These are phyloP conservation scores for Columba livia DNA, from an alignment of 2,113 vertebrate genomes.

Conservation along the genomic window DNA sequence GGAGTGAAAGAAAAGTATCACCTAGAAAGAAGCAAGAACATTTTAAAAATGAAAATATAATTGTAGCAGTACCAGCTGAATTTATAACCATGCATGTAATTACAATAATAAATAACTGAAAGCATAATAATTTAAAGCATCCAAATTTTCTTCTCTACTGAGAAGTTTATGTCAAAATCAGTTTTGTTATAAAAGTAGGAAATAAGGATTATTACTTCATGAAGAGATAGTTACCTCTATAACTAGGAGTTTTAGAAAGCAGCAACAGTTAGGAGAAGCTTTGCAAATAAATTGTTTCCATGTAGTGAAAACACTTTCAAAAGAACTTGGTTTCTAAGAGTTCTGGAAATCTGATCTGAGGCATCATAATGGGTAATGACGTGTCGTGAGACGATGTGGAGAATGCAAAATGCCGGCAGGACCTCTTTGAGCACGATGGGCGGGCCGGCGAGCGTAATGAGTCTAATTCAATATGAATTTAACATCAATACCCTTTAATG, in stretches of 20 bases:
- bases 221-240: not conserved
- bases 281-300: not conserved
- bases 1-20: not conserved
- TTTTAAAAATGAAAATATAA: not conserved
- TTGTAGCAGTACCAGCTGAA: not conserved
- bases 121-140: not conserved
- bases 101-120: not conserved
- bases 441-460: no score
- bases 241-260: not conserved
- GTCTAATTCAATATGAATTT: no score
- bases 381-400: no score
- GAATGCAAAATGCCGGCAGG: no score
- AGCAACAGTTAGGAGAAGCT: not conserved
- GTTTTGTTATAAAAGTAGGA: not conserved
- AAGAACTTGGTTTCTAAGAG: accelerated
- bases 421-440: no score
- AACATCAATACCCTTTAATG: no score
- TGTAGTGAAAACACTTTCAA: not conserved
- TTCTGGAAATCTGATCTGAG: not conserved
- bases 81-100: not conserved
- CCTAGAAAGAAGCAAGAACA: not conserved
- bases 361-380: not conserved
- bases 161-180: not conserved
- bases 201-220: not conserved
- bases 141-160: not conserved